Conservation (phyloP, 2,797 vertebrate species). For the Anomalospiza imberbis region DNA sequence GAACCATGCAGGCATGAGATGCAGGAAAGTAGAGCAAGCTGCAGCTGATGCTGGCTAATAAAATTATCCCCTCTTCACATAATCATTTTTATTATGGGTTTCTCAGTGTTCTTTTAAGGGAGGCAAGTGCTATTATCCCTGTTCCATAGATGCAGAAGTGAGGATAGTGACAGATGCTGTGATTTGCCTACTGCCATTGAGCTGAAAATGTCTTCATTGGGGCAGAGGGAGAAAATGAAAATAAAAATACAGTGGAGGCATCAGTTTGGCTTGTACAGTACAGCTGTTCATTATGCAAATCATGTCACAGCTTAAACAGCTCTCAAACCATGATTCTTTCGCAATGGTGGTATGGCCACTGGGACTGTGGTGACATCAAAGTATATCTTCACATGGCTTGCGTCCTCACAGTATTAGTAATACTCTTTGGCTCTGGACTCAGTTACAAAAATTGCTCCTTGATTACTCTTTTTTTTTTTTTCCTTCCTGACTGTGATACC, state of each 20-base stretch:
- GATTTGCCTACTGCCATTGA: not conserved
- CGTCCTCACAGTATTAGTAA: not conserved
- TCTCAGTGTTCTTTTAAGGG: not conserved
- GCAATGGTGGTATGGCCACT: not conserved
- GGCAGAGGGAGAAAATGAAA: not conserved
- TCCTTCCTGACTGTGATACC: not conserved
- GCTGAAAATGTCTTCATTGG: not conserved
- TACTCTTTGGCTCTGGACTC: not conserved
- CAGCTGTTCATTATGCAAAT: slow-evolving; percentile 28
- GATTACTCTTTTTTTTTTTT: not conserved
- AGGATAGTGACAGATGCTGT: not conserved
- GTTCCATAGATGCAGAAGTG: not conserved
- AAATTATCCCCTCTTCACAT: not conserved
- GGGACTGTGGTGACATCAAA: not conserved
- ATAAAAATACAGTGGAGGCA: not conserved
- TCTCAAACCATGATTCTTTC: not conserved
- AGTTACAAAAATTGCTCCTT: not conserved
- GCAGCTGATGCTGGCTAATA: not conserved
- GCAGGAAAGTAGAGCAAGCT: not conserved
- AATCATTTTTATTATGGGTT: not conserved
- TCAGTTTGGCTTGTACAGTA: not conserved
- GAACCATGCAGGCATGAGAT: not conserved
- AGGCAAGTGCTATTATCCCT: not conserved
- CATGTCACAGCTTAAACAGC: not conserved
- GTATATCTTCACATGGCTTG: not conserved